These are phyloP conservation scores for Diarsia brunnea DNA, from an alignment of 2,888 invertebrate genomes.

Conservation along the genomic window DNA sequence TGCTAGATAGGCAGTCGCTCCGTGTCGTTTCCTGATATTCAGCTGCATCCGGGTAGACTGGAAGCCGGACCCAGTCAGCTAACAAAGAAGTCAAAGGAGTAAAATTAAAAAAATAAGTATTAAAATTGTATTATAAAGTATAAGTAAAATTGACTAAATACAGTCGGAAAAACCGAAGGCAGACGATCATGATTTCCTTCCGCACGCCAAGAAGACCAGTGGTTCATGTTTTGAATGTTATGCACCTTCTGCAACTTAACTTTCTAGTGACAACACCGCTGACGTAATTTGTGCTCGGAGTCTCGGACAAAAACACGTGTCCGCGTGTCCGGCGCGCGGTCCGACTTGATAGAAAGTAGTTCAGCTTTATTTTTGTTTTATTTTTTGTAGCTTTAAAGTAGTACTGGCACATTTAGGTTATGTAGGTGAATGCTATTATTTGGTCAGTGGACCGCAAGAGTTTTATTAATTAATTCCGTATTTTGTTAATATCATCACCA, in stretches of 20 bases:
- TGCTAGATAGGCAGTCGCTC: too few relatives aligned
- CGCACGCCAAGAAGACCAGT: background rate
- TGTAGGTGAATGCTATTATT: constrained; percentile 38
- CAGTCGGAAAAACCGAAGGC: too few relatives aligned
- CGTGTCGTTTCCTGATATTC: background rate
- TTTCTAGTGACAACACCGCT: constrained; percentile 8
- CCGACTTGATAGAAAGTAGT: constrained; percentile 62
- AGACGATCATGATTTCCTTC: too few relatives aligned
- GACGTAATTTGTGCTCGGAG: constrained; percentile 51
- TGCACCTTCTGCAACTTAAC: constrained; percentile 7
- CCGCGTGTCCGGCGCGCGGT: constrained; percentile 56
- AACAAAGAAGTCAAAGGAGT: too few relatives aligned
- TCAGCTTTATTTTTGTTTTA: constrained; percentile 43
- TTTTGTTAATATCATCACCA: background rate
- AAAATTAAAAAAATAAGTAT: too few relatives aligned
- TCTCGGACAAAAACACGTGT: constrained; percentile 60
- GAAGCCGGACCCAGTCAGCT: too few relatives aligned
- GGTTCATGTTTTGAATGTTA: background rate
- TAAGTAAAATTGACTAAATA: too few relatives aligned
- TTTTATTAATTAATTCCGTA: background rate
- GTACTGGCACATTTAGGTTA: constrained; percentile 11
- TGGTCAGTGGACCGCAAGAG: background rate
- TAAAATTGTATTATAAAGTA: too few relatives aligned
- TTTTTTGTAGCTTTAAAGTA: constrained; percentile 20
- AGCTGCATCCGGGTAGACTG: background rate